Percentiles rank a stretch among this genome's conserved stretches.
These are phyloP conservation scores for Parauchenoglanis ngamensis DNA, from an alignment of 2,797 vertebrate genomes.

Conservation along the genomic window DNA sequence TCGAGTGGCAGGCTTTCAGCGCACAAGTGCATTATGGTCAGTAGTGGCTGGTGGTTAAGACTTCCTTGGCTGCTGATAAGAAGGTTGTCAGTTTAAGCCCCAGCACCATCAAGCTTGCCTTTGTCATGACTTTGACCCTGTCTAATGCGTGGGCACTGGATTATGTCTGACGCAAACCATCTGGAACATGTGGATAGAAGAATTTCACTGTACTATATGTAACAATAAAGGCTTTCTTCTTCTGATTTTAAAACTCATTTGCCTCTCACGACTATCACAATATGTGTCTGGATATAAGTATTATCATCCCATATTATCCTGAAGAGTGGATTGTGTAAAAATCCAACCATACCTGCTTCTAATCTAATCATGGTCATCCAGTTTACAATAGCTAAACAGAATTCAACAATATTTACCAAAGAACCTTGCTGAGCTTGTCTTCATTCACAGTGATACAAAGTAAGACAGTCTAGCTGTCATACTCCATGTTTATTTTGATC, in stretches of 20 bases:
- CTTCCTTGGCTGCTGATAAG: background rate
- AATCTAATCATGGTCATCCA: background rate
- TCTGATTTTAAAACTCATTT: background rate
- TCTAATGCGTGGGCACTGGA: background rate
- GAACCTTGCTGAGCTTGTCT: background rate
- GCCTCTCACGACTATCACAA: background rate
- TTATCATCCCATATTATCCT: background rate
- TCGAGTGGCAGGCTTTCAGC: background rate
- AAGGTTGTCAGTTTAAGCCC: background rate
- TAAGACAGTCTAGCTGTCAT: too few species aligned
- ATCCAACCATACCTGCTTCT: background rate
- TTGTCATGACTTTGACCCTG: background rate
- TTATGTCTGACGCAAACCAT: background rate
- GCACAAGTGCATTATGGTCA: background rate
- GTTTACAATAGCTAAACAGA: background rate
- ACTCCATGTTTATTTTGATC: too few species aligned
- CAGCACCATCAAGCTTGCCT: background rate
- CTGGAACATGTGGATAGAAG: background rate
- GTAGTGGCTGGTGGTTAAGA: background rate
- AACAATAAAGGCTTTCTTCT: background rate
- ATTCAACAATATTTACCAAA: background rate
- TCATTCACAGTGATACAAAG: background rate
- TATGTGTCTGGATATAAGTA: background rate
- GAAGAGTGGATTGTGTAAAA: background rate
- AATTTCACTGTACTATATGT: background rate